Conservation (phyloP, 1,140 invertebrate genomes). For the Cydia amplana region DNA sequence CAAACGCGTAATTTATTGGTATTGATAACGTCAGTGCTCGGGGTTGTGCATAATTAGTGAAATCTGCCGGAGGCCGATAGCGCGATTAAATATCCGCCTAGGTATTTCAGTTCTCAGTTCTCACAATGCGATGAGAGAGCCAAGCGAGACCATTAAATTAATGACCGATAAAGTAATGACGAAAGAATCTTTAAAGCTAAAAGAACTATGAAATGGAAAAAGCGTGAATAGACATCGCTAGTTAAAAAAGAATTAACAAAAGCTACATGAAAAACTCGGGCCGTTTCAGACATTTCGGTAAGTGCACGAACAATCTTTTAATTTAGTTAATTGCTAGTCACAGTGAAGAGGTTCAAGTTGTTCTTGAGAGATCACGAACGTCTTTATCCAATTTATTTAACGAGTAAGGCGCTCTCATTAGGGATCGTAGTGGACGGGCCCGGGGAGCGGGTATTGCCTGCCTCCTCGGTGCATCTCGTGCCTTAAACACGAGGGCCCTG, state of each 20-base stretch:
- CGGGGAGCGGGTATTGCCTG: slow-evolving; percentile 51
- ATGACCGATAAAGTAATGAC: slow-evolving; percentile 36
- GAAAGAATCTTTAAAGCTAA: slow-evolving; percentile 31
- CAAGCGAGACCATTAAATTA: slow-evolving; percentile 29
- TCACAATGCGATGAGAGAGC: slow-evolving; percentile 19
- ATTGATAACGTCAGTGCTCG: slow-evolving; percentile 61
- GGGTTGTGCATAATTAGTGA: slow-evolving; percentile 64
- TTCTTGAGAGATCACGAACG: slow-evolving; percentile 76
- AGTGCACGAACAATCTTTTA: slow-evolving; percentile 76
- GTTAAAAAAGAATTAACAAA: slow-evolving; percentile 48
- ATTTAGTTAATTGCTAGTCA: slow-evolving; percentile 78
- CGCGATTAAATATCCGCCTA: slow-evolving; percentile 44
- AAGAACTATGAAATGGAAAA: slow-evolving; percentile 35
- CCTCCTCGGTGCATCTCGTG: slow-evolving; percentile 57
- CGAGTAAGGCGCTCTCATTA: slow-evolving; percentile 75
- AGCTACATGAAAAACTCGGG: slow-evolving; percentile 47
- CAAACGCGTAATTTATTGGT: slow-evolving; percentile 66
- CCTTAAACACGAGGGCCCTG: slow-evolving; percentile 47
- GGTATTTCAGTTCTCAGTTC: slow-evolving; percentile 31
- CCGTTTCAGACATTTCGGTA: slow-evolving; percentile 61
- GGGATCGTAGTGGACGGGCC: slow-evolving; percentile 64
- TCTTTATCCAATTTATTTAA: slow-evolving; percentile 80
- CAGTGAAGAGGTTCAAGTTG: slow-evolving; percentile 71
- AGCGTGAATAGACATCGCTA: slow-evolving; percentile 36
- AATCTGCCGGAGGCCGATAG: slow-evolving; percentile 55